Evolutionary conservation across 2,113 vertebrate genomes (phyloP).

Genomic region (Cardinalis cardinalis): DNA sequence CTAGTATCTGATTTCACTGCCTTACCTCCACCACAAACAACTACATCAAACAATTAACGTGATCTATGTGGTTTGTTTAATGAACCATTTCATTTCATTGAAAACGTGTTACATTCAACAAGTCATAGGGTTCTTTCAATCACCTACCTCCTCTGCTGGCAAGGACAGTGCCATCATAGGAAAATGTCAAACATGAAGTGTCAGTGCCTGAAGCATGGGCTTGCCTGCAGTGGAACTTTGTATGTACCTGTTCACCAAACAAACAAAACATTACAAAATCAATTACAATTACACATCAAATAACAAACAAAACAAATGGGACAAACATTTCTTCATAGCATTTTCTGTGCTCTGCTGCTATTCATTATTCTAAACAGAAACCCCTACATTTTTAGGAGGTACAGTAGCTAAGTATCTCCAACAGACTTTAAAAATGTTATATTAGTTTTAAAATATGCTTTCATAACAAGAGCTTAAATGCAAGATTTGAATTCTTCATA

Average conservation of each 20-base stretch:
- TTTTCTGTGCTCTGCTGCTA: not conserved
- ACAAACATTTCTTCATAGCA: not conserved
- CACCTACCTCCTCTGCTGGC: slow-evolving; percentile 91
- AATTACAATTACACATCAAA: not conserved
- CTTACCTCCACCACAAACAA: not conserved
- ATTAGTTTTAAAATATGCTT: not conserved
- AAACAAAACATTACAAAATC: slow-evolving; percentile 20
- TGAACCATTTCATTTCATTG: not conserved
- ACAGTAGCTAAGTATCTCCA: not conserved
- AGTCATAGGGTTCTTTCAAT: not conserved
- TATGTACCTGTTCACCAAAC: slow-evolving; percentile 84
- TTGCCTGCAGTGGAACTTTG: slow-evolving; percentile 94
- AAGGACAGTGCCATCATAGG: slow-evolving; percentile 87
- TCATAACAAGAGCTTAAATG: not conserved
- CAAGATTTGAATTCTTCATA: not conserved
- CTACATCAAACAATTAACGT: not conserved
- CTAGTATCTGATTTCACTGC: not conserved
- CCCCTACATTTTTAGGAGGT: not conserved
- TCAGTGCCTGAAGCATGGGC: slow-evolving; percentile 88
- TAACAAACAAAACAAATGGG: not conserved
- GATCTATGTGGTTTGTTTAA: not conserved
- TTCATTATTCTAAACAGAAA: not conserved
- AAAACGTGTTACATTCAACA: not conserved
- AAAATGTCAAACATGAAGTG: slow-evolving; percentile 88
- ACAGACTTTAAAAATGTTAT: not conserved